Percentiles rank a stretch among this genome's conserved stretches.
These are phyloP conservation scores for Thalassarche chlororhynchos DNA, from an alignment of 2,113 vertebrate species.

Conservation along the genomic window DNA sequence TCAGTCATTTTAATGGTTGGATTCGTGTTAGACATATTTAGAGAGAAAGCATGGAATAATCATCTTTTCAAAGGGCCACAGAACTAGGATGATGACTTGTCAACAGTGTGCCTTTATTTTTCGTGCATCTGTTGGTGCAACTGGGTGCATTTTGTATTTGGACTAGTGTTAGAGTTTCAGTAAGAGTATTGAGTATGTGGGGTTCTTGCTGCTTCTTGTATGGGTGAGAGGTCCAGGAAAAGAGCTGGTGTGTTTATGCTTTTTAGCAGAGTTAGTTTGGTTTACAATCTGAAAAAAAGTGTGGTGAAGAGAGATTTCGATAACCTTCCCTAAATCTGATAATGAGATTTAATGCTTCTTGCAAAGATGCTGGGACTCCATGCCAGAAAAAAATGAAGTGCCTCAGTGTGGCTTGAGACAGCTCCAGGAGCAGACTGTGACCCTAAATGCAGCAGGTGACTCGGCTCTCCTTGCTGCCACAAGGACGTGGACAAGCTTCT, in stretches of 20 bases:
- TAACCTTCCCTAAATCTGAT: not conserved
- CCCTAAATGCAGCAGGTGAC: not conserved
- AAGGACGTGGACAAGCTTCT: not conserved
- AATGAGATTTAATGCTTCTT: not conserved
- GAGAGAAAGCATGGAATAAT: not conserved
- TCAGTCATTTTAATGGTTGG: not conserved
- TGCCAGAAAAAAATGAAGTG: not conserved
- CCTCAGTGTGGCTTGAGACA: not conserved
- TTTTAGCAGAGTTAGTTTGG: not conserved
- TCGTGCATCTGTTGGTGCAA: not conserved
- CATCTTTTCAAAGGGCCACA: not conserved
- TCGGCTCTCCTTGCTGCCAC: not conserved
- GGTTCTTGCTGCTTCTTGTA: not conserved
- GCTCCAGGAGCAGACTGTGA: not conserved
- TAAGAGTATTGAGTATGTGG: not conserved
- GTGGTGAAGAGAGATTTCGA: not conserved
- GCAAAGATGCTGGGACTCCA: not conserved
- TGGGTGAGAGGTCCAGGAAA: not conserved
- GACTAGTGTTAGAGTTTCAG: not conserved
- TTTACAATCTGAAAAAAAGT: not conserved
- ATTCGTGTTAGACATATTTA: not conserved
- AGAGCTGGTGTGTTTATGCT: not conserved
- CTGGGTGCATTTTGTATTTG: not conserved
- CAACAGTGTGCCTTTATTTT: not conserved
- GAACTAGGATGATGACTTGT: not conserved